A percentile compares a stretch with the other conserved stretches of the same genome.
phyloP scores from a whole-genome alignment of 2,113 vertebrate species.

The Bufo bufo region DNA sequence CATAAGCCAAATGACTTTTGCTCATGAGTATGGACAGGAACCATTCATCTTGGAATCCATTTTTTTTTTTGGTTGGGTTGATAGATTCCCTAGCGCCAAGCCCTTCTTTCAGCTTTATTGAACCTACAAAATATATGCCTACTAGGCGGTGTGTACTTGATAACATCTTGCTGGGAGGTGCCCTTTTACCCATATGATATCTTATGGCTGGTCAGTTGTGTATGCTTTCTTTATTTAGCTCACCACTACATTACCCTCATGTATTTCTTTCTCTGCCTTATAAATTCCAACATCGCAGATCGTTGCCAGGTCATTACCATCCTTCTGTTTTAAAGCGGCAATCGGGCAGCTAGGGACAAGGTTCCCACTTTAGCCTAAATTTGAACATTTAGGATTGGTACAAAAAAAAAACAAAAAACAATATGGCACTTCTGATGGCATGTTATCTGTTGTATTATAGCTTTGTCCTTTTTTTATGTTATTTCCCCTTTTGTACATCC shows the following conservation, averaged over 20 bases:
- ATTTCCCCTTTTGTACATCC: not conserved
- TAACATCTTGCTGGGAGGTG: not conserved
- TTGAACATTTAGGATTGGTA: constrained; percentile 36
- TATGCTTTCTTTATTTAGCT: not conserved
- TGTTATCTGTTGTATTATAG: constrained; percentile 12
- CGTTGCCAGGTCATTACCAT: constrained; percentile 23
- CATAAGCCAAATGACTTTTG: not conserved
- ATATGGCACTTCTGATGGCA: constrained; percentile 14
- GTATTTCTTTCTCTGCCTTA: constrained; percentile 27
- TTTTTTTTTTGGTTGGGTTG: not conserved
- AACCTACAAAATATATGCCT: not conserved
- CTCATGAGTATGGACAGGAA: too few relatives aligned
- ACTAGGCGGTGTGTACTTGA: not conserved
- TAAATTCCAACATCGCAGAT: constrained; percentile 23
- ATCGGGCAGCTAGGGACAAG: constrained; percentile 34
- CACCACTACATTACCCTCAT: not conserved
- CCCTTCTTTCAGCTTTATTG: too few relatives aligned
- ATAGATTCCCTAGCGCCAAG: not conserved
- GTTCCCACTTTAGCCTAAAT: constrained; percentile 34
- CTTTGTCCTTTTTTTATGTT: not conserved
- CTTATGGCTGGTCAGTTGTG: not conserved
- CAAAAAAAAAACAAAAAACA: not conserved
- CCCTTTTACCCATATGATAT: not conserved
- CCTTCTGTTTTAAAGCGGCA: constrained; percentile 40
- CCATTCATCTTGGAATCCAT: not conserved